Evolutionary conservation across 1,140 invertebrate genomes (phyloP).

Genomic region (Zaprionus davidi): DNA sequence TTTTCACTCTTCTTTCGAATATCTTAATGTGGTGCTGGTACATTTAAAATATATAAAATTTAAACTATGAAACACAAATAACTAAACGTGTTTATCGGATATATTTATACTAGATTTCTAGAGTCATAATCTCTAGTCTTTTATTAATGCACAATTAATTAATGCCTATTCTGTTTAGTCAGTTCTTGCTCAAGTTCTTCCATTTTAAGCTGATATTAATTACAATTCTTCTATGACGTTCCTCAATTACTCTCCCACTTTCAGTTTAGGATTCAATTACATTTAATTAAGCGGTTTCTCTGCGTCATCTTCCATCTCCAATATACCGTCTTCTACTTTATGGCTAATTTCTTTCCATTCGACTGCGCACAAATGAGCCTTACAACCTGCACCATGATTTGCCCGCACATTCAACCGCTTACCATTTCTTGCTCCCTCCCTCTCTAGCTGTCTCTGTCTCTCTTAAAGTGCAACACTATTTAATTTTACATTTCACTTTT

Average conservation of each 20-base stretch:
- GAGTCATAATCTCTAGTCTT: too few relatives aligned
- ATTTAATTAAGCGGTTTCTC: constrained; percentile 1
- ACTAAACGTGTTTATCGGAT: too few relatives aligned
- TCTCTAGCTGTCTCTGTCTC: not conserved
- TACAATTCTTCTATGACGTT: not conserved
- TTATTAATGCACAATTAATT: not conserved
- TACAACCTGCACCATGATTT: constrained; percentile 5
- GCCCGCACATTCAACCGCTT: not conserved
- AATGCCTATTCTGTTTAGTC: not conserved
- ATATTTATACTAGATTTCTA: too few relatives aligned
- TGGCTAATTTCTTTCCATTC: constrained; percentile 22
- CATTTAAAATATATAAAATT: too few relatives aligned
- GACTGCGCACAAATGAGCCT: constrained; percentile 16
- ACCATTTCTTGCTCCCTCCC: not conserved
- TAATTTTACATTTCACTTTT: constrained; percentile 65
- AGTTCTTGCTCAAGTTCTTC: not conserved
- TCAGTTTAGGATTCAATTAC: constrained; percentile 1
- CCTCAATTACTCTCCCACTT: not conserved
- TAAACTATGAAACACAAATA: not conserved
- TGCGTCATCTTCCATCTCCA: not conserved
- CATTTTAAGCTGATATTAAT: not conserved
- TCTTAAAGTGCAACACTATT: constrained; percentile 30
- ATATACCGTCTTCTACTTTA: not conserved
- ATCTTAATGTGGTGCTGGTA: too few relatives aligned
- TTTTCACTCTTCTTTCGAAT: too few relatives aligned